phyloP scores from a whole-genome alignment of 1,140 invertebrate species.

The Arion vulgaris region DNA sequence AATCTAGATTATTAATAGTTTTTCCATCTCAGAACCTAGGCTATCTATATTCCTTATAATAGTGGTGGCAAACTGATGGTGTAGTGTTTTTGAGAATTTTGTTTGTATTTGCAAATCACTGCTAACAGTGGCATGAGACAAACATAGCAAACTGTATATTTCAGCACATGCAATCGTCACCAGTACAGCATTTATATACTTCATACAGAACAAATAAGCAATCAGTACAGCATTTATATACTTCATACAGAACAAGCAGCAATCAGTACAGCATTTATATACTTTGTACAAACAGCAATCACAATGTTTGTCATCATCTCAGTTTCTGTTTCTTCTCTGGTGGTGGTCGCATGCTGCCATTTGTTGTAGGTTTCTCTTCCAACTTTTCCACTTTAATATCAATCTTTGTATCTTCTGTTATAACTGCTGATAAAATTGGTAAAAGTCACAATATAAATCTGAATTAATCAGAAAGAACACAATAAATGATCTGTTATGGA shows the following conservation, averaged over 20 bases:
- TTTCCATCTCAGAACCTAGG: too few species aligned
- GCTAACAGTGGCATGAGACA: too few species aligned
- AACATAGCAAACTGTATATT: too few species aligned
- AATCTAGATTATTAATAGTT: too few species aligned
- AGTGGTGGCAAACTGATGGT: too few species aligned
- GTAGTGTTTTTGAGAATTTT: too few species aligned
- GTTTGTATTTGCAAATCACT: too few species aligned
- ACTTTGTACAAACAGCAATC: background rate
- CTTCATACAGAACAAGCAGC: background rate
- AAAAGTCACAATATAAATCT: slow-evolving; percentile 26
- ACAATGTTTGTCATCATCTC: slow-evolving; percentile 45
- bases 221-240: too few species aligned
- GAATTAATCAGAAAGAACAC: background rate
- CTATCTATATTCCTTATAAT: too few species aligned
- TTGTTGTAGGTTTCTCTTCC: slow-evolving; percentile 55
- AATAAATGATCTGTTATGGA: background rate
- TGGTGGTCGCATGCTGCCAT: slow-evolving; percentile 82
- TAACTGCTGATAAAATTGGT: background rate
- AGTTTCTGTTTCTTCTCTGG: slow-evolving; percentile 87
- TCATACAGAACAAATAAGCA: background rate
- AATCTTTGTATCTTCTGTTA: slow-evolving; percentile 74
- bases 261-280: background rate
- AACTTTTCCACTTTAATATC: slow-evolving; percentile 62
- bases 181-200: too few species aligned
- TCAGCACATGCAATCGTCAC: too few species aligned